Conservation (phyloP, 2,113 vertebrate genomes). For the Trematomus loennbergii region DNA sequence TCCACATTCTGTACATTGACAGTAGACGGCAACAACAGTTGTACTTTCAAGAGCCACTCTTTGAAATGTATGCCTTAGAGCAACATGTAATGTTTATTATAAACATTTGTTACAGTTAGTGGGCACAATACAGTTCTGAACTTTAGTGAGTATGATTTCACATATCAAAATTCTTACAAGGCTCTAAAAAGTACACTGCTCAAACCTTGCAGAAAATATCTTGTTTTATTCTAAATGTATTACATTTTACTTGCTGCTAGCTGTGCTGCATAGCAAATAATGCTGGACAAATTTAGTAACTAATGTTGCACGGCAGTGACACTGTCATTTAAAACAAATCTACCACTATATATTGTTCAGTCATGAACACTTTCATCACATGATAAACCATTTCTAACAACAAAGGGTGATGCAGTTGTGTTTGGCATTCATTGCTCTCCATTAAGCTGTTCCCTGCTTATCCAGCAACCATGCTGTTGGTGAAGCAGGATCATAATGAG, state of each 20-base stretch:
- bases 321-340: slow-evolving; percentile 45
- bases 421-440: slow-evolving; percentile 44
- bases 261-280: slow-evolving; percentile 15
- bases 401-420: slow-evolving; percentile 28
- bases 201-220: slow-evolving; percentile 10
- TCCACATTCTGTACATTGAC: neutral
- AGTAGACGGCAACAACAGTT: slow-evolving; percentile 13
- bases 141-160: slow-evolving; percentile 7
- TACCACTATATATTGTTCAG: slow-evolving; percentile 38
- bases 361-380: slow-evolving; percentile 42
- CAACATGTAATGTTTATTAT: slow-evolving; percentile 25
- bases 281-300: slow-evolving; percentile 26
- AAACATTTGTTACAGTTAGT: slow-evolving; percentile 4
- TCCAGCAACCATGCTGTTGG: slow-evolving; percentile 46
- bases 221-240: slow-evolving; percentile 24
- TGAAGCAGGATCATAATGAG: slow-evolving; percentile 62
- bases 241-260: slow-evolving; percentile 12
- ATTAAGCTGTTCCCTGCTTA: slow-evolving; percentile 57
- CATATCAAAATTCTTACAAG: slow-evolving; percentile 24
- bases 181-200: slow-evolving; percentile 22
- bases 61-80: slow-evolving; percentile 33
- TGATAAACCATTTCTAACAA: slow-evolving; percentile 40
- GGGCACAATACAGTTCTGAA: neutral
- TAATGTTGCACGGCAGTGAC: slow-evolving; percentile 41
- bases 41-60: slow-evolving; percentile 8